Conservation (phyloP, 2,113 vertebrate species). For the Fregata magnificens region DNA sequence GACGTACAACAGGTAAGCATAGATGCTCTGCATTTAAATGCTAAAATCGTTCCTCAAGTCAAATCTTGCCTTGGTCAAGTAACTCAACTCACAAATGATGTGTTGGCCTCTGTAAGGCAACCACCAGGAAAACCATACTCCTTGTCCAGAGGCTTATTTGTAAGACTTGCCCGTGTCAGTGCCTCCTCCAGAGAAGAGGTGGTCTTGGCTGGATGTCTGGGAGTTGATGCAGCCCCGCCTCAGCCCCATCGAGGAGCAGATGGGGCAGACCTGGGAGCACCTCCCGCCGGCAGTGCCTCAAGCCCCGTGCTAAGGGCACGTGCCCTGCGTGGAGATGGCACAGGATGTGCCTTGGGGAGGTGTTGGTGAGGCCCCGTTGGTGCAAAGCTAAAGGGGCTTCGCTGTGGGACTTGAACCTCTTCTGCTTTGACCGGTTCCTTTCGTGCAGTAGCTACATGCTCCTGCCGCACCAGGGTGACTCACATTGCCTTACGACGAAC, state of each 20-base stretch:
- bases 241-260: neutral
- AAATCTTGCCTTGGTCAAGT: neutral
- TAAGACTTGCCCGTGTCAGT: accelerated
- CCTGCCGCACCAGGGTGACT: neutral
- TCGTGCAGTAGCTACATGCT: accelerated
- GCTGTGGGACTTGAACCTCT: neutral
- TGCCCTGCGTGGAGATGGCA: neutral
- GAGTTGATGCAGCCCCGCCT: neutral
- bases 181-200: neutral
- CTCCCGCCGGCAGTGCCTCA: accelerated
- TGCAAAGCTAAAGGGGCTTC: neutral
- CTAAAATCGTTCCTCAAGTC: neutral
- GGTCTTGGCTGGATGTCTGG: neutral
- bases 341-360: accelerated
- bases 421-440: neutral
- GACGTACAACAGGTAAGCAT: neutral
- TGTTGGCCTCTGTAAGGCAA: neutral
- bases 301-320: neutral
- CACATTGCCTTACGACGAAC: neutral
- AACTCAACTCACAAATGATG: accelerated
- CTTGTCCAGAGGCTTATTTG: neutral
- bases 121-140: neutral
- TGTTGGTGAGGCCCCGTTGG: neutral
- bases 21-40: neutral
- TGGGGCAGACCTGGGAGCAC: neutral